Evolutionary conservation across 2,888 invertebrate genomes (phyloP), one percentile per base, ranked within the genome.

Genomic region (Limnephilus auricula): DNA sequence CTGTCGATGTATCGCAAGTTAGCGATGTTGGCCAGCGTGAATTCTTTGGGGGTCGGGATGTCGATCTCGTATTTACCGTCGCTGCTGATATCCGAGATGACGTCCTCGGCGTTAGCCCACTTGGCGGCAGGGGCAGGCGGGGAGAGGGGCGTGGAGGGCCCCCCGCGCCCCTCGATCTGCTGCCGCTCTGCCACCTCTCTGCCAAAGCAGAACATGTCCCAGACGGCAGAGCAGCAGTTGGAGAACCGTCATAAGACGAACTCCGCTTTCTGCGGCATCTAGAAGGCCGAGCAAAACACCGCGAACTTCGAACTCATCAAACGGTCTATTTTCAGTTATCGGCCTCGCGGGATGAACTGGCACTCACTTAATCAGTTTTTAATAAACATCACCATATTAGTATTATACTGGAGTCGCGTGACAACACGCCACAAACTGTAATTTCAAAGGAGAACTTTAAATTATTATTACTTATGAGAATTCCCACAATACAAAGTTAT

Each of bases 11-110:
- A 86, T 93, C 90, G 90, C 86, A 78, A 91, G 92, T 79, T 93
- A 18, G 85, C 90, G 31, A 92, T 84, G 45, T 91, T 90, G 25
- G 93, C 90, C 65, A 92, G 89, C 5, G 88, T 89, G 91, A 93
- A 91, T 78, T 92, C 93, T 32, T 93, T 91, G 45, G 90, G 90
- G 31, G 92, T 91, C 15, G 92, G 92, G n/a, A 92, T 92, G 90
- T 92, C 93, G 25, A 92, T 89, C 82, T 92, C 93, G 92, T 93
- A 93, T 79, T 93, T 93, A n/a, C 93, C 92, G 82, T 93, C 93
- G 88, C 93, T 93, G 92, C 92, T 93, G 40, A 93, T 87, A 80
- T 92, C 93, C 9, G 92, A 93, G 45, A 93, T 91, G 90, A 90
- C 89, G 87, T 93, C 92, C 25, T 93, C 93, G 15, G 83, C 84